Conservation (phyloP, 2,797 vertebrate species). For the Microctenopoma steveboyesi region DNA sequence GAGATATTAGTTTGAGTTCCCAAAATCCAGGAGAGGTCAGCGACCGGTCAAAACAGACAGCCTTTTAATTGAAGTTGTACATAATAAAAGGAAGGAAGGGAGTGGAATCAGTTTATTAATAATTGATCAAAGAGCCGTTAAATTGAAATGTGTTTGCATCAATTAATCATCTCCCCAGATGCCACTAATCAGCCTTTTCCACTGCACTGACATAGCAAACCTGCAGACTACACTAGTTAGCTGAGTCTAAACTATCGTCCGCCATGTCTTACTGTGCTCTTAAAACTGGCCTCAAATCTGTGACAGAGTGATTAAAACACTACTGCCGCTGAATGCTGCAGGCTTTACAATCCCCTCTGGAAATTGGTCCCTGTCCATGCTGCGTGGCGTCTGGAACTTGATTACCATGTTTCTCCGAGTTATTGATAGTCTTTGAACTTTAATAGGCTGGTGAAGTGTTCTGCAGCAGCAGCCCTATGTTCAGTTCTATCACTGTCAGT, state of each 20-base stretch:
- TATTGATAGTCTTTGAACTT: constrained; percentile 74
- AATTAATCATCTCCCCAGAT: constrained; percentile 82
- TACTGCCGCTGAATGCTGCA: constrained; percentile 55
- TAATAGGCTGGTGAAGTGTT: constrained; percentile 27
- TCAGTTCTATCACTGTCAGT: constrained; percentile 56
- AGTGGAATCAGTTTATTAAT: constrained; percentile 69
- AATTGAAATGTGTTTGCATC: constrained; percentile 82
- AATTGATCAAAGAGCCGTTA: constrained; percentile 81
- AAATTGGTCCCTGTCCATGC: constrained; percentile 53
- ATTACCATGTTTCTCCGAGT: constrained; percentile 63
- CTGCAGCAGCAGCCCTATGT: constrained; percentile 32
- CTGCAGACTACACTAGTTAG: constrained; percentile 59
- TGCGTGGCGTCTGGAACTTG: constrained; percentile 53
- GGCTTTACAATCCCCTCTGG: constrained; percentile 63
- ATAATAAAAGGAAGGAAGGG: constrained; percentile 66
- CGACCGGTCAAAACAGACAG: constrained; percentile 57
- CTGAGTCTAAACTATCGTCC: constrained; percentile 62
- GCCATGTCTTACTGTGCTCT: constrained; percentile 64
- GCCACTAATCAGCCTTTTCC: constrained; percentile 77
- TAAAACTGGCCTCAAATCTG: constrained; percentile 64
- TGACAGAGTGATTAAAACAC: constrained; percentile 79
- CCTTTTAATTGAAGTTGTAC: constrained; percentile 72
- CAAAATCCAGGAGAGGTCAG: constrained; percentile 39
- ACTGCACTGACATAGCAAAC: constrained; percentile 63
- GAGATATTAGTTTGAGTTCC: constrained; percentile 19